phyloP scores from a whole-genome alignment of 2,797 vertebrate species.

The Steatocranus sp. region DNA sequence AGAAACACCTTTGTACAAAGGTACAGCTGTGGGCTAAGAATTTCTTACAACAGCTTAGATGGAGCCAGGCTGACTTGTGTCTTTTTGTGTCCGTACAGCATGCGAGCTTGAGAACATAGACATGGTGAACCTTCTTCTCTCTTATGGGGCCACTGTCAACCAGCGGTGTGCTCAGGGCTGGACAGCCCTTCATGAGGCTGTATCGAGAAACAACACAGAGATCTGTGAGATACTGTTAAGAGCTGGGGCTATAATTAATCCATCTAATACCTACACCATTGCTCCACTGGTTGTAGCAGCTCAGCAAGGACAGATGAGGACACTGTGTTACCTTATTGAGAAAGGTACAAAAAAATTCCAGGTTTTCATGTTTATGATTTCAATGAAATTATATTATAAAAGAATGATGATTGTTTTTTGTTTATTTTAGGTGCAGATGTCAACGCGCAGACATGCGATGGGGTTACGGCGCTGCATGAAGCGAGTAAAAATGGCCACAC shows the following conservation, averaged over 20 bases:
- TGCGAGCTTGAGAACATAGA: constrained; percentile 84
- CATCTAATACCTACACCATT: constrained; percentile 84
- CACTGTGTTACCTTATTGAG: constrained; percentile 81
- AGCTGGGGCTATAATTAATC: constrained; percentile 83
- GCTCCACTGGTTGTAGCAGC: constrained; percentile 90
- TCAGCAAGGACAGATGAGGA: constrained; percentile 82
- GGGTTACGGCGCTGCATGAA: constrained; percentile 85
- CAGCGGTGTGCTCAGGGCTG: constrained; percentile 89
- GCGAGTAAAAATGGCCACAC: constrained; percentile 86
- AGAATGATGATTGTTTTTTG: neutral
- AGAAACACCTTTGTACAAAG: constrained; percentile 94
- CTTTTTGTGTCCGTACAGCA: constrained; percentile 66
- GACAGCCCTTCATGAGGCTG: constrained; percentile 92
- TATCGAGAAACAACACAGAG: constrained; percentile 81
- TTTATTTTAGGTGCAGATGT: constrained; percentile 82
- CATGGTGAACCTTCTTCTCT: constrained; percentile 80
- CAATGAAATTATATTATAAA: neutral
- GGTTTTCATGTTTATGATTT: neutral
- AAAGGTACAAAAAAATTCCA: constrained; percentile 71
- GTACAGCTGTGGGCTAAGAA: constrained; percentile 66
- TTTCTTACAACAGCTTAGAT: neutral
- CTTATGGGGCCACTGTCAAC: constrained; percentile 83
- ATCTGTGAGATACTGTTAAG: constrained; percentile 84
- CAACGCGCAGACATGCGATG: constrained; percentile 86
- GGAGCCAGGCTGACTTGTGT: neutral